Conservation (phyloP, 1,140 invertebrate genomes). For the Idris sp. region DNA sequence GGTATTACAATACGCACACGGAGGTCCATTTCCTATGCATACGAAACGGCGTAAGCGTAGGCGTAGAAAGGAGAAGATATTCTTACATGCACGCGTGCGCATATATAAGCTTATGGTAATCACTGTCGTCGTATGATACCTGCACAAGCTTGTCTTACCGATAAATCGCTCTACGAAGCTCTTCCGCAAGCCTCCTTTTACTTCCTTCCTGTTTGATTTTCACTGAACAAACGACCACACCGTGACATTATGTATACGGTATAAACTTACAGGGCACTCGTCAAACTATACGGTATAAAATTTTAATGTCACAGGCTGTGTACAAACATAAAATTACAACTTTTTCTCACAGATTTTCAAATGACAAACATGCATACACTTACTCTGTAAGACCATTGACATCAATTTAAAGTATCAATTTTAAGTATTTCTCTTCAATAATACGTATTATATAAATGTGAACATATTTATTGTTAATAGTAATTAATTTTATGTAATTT, state of each 20-base stretch:
- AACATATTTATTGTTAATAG: too few species aligned
- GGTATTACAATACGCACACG: constrained; percentile 63
- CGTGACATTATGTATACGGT: constrained; percentile 40
- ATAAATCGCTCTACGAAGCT: constrained; percentile 63
- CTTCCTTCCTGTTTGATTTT: constrained; percentile 60
- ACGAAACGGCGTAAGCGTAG: constrained; percentile 62
- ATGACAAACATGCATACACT: too few species aligned
- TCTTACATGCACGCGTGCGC: constrained; percentile 60
- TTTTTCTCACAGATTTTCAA: too few species aligned
- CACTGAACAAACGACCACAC: constrained; percentile 36
- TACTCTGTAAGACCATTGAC: too few species aligned
- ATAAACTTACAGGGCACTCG: constrained; percentile 32
- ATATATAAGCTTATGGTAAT: constrained; percentile 69
- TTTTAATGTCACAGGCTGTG: constrained; percentile 18
- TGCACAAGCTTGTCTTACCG: constrained; percentile 63
- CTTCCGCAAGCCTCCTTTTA: constrained; percentile 58
- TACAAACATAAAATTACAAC: constrained; percentile 19
- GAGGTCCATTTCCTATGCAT: constrained; percentile 68
- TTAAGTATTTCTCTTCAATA: too few species aligned
- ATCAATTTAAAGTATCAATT: too few species aligned
- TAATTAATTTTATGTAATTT: too few species aligned
- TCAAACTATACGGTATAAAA: constrained; percentile 27
- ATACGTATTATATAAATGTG: too few species aligned
- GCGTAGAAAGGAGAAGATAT: constrained; percentile 65
- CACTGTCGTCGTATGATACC: constrained; percentile 65